phyloP scores from a whole-genome alignment of 1,140 invertebrate species.

The Drosophila pachea region DNA sequence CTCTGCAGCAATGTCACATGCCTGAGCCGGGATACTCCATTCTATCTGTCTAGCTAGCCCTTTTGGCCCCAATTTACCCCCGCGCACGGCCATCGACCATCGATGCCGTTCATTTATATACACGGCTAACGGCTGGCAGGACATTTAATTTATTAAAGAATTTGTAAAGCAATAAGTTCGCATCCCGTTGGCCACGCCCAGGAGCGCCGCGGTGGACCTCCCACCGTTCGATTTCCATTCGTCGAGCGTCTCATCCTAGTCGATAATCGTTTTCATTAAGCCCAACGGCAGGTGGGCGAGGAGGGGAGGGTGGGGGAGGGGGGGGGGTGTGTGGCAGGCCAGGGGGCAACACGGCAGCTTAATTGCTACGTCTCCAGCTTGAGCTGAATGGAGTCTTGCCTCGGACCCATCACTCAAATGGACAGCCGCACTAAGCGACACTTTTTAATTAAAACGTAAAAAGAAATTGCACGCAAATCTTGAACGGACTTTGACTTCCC shows the following conservation, averaged over 20 bases:
- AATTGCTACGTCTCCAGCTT: conserved; percentile 46
- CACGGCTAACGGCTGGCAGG: conserved; percentile 33
- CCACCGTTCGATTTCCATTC: conserved; percentile 8
- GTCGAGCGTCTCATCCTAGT: conserved; percentile 29
- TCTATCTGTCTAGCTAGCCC: neutral
- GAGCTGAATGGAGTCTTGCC: no score
- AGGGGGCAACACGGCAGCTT: conserved; percentile 55
- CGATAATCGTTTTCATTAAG: conserved; percentile 76
- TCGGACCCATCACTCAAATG: conserved; percentile 63
- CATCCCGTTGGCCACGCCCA: conserved; percentile 43
- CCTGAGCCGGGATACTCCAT: neutral
- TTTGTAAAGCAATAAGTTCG: conserved; percentile 75
- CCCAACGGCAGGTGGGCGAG: conserved; percentile 25
- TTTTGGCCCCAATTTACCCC: neutral
- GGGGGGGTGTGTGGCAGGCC: no score
- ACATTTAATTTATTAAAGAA: conserved; percentile 77
- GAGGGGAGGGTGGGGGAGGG: conserved; percentile 23
- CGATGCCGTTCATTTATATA: conserved; percentile 48
- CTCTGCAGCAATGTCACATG: neutral
- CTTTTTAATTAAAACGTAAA: conserved; percentile 75
- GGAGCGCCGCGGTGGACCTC: neutral
- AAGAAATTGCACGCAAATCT: conserved; percentile 52
- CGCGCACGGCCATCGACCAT: conserved; percentile 44
- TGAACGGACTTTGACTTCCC: conserved; percentile 14
- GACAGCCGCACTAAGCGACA: conserved; percentile 71